Base-by-base conservation (phyloP, 1,140 invertebrate species). In the Drosophila nebulosa region DNA sequence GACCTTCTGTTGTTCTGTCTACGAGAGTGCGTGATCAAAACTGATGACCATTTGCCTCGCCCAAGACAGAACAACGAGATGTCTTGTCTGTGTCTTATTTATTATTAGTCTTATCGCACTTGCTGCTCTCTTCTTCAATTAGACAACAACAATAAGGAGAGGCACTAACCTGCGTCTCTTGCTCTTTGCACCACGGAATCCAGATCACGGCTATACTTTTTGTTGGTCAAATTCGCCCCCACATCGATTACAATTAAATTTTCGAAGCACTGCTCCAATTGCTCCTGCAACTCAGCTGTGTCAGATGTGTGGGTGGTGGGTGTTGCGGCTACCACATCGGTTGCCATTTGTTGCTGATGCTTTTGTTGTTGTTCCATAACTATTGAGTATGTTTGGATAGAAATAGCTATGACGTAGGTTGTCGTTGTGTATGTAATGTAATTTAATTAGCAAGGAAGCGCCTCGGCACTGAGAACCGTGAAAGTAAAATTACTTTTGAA, bases 191-290 rank as follows among this genome's bases (percentile, higher is more conserved):
- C 93, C 3, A 99, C 98, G 70, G 96, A 96, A 92, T 98, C 97
- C 84, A 98, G 93, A 94, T 99, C 98, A 90, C 97, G 94, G 84
- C 94, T 94, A 92, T 97, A 99, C 91, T 98, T 98, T 92, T 98
- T 98, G 93, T 98, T 98, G 3, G 97, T 98, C 77, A 99, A 93
- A 94, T 98, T 99, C 14, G 97, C 97, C 85, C 97, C 97, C 69
- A 97, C 96, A 92, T 98, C 97, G 36, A 98, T 96, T 55, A 99
- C 94, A 89, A 98, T 96, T 91, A 98, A 96, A 93, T 97, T 97
- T 92, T 97, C 96, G 89, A 96, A 97, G 61, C 89, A 91, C 39
- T 91, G 90, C 52, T 91, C 75, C 53, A 90, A 65, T 74, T 79
- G 81, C 24, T 85, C 81, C 64, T 86, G 78, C 16, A 77, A 52